These are phyloP conservation scores for Hemiprocne comata DNA, from an alignment of 2,113 vertebrate genomes.

Conservation along the genomic window DNA sequence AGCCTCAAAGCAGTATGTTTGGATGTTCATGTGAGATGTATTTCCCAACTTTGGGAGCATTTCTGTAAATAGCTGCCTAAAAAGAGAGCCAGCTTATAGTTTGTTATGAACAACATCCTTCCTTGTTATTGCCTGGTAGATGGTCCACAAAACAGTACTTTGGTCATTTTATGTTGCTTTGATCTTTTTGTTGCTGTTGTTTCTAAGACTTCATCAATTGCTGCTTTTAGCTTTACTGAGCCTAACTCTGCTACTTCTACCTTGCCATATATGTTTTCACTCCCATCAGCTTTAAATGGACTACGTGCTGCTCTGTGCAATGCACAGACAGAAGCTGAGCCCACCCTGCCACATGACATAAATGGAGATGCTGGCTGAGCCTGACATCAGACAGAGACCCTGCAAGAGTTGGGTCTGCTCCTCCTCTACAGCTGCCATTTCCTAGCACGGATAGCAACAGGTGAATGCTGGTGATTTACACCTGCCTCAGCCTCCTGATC, in stretches of 20 bases:
- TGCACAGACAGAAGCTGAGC: accelerated
- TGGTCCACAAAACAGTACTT: background rate
- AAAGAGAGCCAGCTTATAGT: background rate
- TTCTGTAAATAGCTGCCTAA: background rate
- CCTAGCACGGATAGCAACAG: background rate
- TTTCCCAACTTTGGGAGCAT: background rate
- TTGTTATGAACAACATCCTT: background rate
- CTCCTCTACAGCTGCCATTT: background rate
- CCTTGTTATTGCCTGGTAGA: background rate
- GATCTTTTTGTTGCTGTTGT: background rate
- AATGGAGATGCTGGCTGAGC: background rate
- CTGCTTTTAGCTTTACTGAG: background rate
- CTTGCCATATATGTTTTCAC: background rate
- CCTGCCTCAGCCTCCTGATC: background rate
- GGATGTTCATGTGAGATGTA: background rate
- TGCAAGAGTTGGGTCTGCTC: background rate
- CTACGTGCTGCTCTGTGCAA: background rate
- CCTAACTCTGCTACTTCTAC: background rate
- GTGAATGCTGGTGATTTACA: background rate
- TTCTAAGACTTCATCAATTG: background rate
- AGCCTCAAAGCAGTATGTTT: background rate
- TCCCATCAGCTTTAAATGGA: background rate
- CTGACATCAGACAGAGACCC: background rate
- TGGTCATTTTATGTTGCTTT: background rate
- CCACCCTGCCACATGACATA: background rate